Percentiles rank a stretch among this genome's conserved stretches.
These are phyloP conservation scores for Caenorhabditis sp. DNA, from an alignment of 2,888 invertebrate species.

Conservation along the genomic window DNA sequence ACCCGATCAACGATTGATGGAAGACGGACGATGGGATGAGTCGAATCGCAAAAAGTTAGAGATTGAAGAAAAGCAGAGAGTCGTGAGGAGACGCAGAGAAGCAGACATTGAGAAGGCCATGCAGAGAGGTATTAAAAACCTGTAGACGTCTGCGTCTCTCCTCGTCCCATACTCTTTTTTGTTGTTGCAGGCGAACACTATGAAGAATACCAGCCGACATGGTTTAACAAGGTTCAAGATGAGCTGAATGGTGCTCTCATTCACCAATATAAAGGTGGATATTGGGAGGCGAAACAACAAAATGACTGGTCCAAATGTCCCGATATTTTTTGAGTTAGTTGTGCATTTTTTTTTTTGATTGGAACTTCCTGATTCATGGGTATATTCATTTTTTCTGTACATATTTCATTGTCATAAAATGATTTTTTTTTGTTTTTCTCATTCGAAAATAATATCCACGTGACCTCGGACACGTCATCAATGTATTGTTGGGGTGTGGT, in stretches of 20 bases:
- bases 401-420: no score
- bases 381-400: no score
- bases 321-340: constrained; percentile 78
- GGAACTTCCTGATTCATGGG: no score
- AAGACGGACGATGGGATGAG: constrained; percentile 83
- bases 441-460: no score
- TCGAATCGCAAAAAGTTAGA: constrained; percentile 79
- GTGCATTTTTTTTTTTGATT: no score
- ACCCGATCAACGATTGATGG: constrained; percentile 98
- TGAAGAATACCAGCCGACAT: constrained; percentile 82
- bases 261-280: constrained; percentile 80
- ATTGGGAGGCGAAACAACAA: constrained; percentile 89
- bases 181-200: constrained; percentile 75
- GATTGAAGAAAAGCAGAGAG: constrained; percentile 94
- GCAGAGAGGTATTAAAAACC: constrained; percentile 73
- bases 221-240: constrained; percentile 82
- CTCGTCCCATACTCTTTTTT: background rate
- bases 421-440: no score
- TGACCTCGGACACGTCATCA: no score
- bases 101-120: constrained; percentile 79
- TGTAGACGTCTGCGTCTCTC: no score
- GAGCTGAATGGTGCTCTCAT: constrained; percentile 50
- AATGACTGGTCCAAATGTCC: constrained; percentile 91
- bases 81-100: constrained; percentile 82
- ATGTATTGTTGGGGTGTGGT: no score